Conservation (phyloP, 2,113 vertebrate genomes). For the Hydrochoerus hydrochaeris region DNA sequence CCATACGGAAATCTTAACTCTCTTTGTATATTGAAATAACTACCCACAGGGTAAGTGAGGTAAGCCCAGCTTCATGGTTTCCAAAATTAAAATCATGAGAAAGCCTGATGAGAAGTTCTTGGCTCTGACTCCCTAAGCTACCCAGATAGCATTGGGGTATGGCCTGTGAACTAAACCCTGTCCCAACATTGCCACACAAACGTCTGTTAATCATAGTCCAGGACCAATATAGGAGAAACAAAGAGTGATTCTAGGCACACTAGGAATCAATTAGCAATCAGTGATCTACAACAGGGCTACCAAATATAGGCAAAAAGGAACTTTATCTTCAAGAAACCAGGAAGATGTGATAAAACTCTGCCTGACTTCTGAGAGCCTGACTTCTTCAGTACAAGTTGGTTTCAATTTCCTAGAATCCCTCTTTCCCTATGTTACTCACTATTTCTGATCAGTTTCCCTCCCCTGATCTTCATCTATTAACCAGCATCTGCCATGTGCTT, state of each 20-base stretch:
- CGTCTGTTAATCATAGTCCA: background rate
- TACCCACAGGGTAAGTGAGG: background rate
- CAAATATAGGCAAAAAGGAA: background rate
- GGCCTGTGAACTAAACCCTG: background rate
- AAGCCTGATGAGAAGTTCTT: background rate
- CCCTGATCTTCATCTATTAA: background rate
- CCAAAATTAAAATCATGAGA: slow-evolving; percentile 42
- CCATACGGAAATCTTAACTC: background rate
- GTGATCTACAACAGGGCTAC: background rate
- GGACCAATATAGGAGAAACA: background rate
- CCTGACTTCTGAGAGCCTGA: background rate
- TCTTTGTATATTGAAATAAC: slow-evolving; percentile 43
- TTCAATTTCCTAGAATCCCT: background rate
- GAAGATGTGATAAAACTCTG: background rate
- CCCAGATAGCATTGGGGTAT: background rate
- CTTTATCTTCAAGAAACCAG: background rate
- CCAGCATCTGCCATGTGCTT: background rate
- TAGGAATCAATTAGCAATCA: background rate
- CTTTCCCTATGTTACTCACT: background rate
- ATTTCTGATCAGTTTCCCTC: background rate
- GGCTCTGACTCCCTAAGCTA: background rate
- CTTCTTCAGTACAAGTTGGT: background rate
- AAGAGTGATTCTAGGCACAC: background rate
- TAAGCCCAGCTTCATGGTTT: background rate
- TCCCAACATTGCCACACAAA: background rate